Evolutionary conservation across 2,113 vertebrate genomes (phyloP).

Genomic region (Rallus limicola): DNA sequence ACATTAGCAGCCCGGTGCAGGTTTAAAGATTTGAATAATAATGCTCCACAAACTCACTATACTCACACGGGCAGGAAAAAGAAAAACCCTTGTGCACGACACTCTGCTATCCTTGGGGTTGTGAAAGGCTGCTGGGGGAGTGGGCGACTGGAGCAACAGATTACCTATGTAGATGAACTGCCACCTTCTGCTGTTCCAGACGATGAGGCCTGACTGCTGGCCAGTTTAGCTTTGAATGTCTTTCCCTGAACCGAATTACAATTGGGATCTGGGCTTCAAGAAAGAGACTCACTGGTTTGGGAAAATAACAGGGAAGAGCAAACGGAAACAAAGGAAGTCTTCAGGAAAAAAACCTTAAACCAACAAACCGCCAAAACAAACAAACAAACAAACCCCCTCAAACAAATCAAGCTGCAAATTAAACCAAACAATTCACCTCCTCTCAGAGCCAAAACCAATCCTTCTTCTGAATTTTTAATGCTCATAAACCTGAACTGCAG

Average conservation of each 20-base stretch:
- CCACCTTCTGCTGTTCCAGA: conserved; percentile 11
- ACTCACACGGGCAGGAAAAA: background rate
- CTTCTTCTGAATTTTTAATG: background rate
- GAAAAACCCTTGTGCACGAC: background rate
- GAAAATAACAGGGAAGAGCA: background rate
- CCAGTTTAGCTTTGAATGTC: background rate
- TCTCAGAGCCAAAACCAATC: background rate
- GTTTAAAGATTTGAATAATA: conserved; percentile 66
- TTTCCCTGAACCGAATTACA: background rate
- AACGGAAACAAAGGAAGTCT: background rate
- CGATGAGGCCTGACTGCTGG: background rate
- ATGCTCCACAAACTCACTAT: conserved; percentile 21
- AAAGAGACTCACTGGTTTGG: background rate
- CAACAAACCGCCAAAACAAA: background rate
- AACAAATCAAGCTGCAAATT: background rate
- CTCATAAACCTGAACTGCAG: background rate
- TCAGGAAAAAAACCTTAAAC: background rate
- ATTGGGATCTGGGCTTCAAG: background rate
- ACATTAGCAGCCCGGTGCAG: conserved; percentile 73
- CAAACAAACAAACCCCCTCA: no score
- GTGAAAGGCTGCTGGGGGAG: background rate
- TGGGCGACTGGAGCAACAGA: background rate
- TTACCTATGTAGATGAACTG: background rate
- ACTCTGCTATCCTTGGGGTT: background rate
- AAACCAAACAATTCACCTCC: background rate